Evolutionary conservation across 2,888 invertebrate species (phyloP).

Genomic region (Cotesia congregata): DNA sequence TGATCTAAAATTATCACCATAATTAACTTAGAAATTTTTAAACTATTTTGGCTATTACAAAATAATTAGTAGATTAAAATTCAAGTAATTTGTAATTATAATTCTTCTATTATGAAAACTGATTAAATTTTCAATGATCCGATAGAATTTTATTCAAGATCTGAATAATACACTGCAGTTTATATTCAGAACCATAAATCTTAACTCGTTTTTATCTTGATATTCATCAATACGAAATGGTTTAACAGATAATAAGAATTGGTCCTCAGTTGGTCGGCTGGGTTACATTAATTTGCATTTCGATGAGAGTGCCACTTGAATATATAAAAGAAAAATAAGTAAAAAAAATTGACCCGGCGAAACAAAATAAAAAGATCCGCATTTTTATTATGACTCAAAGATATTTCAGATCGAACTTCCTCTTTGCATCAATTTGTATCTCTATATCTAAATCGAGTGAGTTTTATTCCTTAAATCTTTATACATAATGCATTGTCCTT

Average conservation of each 20-base stretch:
- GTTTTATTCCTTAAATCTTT: background rate
- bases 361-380: background rate
- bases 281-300: slow-evolving; percentile 9
- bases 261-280: background rate
- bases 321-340: background rate
- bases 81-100: too few species aligned
- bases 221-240: slow-evolving; percentile 24
- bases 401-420: slow-evolving; percentile 9
- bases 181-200: background rate
- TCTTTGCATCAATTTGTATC: slow-evolving; percentile 7
- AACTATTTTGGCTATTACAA: too few species aligned
- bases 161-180: background rate
- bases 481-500: slow-evolving; percentile 9
- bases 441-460: background rate
- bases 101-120: too few species aligned
- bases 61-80: too few species aligned
- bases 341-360: background rate
- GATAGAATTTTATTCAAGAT: too few species aligned
- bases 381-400: slow-evolving; percentile 11
- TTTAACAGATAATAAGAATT: slow-evolving; percentile 8
- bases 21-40: background rate
- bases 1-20: background rate
- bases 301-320: slow-evolving; percentile 20
- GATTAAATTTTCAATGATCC: too few species aligned
- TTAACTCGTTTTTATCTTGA: background rate